Base-by-base conservation (phyloP, 2,113 vertebrate genomes). In the Parus major region DNA sequence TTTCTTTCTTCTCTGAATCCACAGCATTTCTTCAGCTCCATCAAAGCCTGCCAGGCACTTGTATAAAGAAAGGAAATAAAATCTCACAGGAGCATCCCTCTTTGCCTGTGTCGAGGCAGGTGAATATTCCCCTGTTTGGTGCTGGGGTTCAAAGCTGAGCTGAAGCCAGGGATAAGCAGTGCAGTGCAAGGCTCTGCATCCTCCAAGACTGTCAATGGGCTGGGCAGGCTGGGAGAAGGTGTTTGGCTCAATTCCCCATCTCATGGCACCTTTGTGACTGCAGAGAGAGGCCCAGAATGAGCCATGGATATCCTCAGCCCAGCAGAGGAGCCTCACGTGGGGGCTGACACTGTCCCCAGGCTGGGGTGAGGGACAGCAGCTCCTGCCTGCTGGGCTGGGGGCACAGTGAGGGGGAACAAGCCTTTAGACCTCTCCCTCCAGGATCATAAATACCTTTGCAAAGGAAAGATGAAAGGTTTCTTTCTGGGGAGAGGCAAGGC, bases 391-490 rank as follows among this genome's bases (percentile, higher is more conserved):
- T 3, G 3, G 28, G 31, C 35, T 71, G 25, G 41, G 35, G 36
- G 20, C 59, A 78, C 21, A 0, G 24, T 1, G 1, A 21, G 16
- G n/a, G 19, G 11, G 13, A 63, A 12, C 3, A 10, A 49, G 11
- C 24, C 49, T 69, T 87, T 36, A 13, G 65, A 49, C 49, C 28
- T 82, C 70, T 69, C 23, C 20, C 57, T 53, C 23, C 31, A 59
- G 63, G 10, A 10, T 39, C 82, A 66, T 42, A 53, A 94, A 79
- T 82, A 88, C 57, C 73, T 91, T 49, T 61, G 65, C n/a, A 82
- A 72, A 50, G 25, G 28, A 50, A 76, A 93, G 42, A 76, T 72
- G 75, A 88, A 91, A 95, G 75, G 17, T 79, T 91, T 57, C 70
- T 69, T 82, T 53, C 61, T 80, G 90, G 46, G 79, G 25, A 93